These are phyloP conservation scores for Hemichromis elongatus DNA, from an alignment of 2,113 vertebrate species.

Conservation along the genomic window DNA sequence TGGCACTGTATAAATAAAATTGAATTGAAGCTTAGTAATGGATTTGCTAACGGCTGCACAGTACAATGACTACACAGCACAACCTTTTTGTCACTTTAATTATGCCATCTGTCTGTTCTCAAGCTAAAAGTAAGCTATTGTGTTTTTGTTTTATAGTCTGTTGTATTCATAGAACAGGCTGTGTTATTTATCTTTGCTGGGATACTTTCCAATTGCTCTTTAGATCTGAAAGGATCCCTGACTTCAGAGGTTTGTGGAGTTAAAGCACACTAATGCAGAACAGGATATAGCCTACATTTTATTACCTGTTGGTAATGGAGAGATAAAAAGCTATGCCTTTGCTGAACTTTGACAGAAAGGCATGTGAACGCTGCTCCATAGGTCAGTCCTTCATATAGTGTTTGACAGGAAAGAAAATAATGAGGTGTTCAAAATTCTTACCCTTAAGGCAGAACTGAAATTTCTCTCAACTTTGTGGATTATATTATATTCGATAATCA, in stretches of 20 bases:
- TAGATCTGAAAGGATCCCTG: neutral
- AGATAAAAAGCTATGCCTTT: neutral
- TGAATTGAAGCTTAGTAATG: neutral
- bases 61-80: neutral
- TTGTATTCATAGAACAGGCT: neutral
- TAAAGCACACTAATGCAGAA: neutral
- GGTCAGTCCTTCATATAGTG: neutral
- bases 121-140: neutral
- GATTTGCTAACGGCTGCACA: neutral
- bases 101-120: neutral
- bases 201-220: neutral
- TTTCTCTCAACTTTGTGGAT: neutral
- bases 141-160: neutral
- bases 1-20: neutral
- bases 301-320: neutral
- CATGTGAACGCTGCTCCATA: neutral
- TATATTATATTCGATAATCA: neutral
- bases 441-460: neutral
- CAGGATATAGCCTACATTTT: neutral
- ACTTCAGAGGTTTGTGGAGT: neutral
- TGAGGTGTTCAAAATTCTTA: neutral
- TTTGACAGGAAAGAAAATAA: neutral
- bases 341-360: neutral
- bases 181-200: neutral
- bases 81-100: neutral